phyloP scores from a whole-genome alignment of 2,888 invertebrate species.

The Hyalella azteca region DNA sequence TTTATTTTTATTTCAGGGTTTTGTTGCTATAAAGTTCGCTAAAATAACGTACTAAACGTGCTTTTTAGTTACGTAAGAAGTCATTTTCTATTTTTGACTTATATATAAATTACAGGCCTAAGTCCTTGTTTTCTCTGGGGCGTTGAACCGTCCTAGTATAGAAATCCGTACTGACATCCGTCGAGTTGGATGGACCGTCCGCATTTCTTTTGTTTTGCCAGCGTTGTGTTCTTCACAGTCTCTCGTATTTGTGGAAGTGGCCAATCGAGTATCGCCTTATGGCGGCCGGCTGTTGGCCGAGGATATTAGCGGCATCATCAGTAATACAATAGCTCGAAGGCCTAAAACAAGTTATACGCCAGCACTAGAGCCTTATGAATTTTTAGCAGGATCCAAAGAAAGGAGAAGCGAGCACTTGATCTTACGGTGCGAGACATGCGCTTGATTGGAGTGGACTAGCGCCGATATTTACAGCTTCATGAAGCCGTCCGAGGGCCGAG shows the following conservation, averaged over 20 bases:
- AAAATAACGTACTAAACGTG: too few relatives aligned
- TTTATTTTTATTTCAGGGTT: too few relatives aligned
- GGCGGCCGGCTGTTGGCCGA: slow-evolving; percentile 1
- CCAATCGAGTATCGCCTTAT: slow-evolving; percentile 8
- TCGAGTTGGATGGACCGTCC: too few relatives aligned
- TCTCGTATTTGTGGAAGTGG: slow-evolving; percentile 30
- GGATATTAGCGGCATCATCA: slow-evolving; percentile 25
- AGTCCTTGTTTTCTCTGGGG: too few relatives aligned
- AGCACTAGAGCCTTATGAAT: slow-evolving; percentile 23
- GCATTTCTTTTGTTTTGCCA: too few relatives aligned
- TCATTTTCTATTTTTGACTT: too few relatives aligned
- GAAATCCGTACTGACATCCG: too few relatives aligned
- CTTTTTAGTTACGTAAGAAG: too few relatives aligned
- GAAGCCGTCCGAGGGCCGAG: neutral
- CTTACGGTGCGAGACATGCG: slow-evolving; percentile 22
- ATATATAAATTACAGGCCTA: too few relatives aligned
- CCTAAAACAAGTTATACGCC: slow-evolving; percentile 1
- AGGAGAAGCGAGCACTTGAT: slow-evolving; percentile 32
- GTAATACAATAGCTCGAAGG: slow-evolving; percentile 31
- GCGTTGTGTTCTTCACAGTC: too few relatives aligned
- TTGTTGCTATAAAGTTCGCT: too few relatives aligned
- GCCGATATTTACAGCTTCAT: slow-evolving; percentile 23
- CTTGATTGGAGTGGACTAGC: slow-evolving; percentile 32
- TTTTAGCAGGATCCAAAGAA: slow-evolving; percentile 27
- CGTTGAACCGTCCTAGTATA: too few relatives aligned